These are phyloP conservation scores for Mareca penelope DNA, from an alignment of 2,797 vertebrate species.

Conservation along the genomic window DNA sequence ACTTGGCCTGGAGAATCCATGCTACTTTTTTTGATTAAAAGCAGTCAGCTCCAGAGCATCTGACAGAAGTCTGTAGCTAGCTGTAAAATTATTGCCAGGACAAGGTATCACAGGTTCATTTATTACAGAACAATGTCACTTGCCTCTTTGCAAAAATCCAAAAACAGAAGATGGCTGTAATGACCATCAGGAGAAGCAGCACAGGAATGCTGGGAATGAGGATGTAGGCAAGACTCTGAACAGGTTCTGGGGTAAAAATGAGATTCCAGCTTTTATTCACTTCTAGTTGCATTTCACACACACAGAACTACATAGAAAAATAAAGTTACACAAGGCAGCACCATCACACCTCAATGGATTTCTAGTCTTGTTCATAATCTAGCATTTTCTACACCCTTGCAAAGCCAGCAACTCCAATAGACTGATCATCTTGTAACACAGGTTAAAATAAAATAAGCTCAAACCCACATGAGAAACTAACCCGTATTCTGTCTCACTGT, in stretches of 20 bases:
- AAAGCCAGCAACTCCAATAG: not conserved
- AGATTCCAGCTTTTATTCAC: not conserved
- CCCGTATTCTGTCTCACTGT: too few relatives aligned
- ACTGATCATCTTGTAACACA: not conserved
- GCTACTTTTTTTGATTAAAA: not conserved
- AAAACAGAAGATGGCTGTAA: slow-evolving; percentile 80
- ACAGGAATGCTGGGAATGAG: slow-evolving; percentile 85
- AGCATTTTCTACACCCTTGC: not conserved
- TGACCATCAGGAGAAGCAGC: slow-evolving; percentile 82
- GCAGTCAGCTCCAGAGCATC: not conserved
- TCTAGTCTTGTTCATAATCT: not conserved
- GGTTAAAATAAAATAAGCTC: not conserved
- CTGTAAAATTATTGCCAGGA: not conserved
- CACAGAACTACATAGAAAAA: not conserved
- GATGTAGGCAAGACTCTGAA: slow-evolving; percentile 83
- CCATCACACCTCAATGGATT: not conserved
- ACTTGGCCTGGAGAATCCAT: not conserved
- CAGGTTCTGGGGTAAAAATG: slow-evolving; percentile 64
- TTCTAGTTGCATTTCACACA: not conserved
- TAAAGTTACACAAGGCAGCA: not conserved
- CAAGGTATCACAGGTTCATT: not conserved
- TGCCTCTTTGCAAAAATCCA: slow-evolving; percentile 85
- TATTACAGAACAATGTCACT: slow-evolving; percentile 9
- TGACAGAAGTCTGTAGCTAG: not conserved
- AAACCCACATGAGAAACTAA: not conserved